A percentile compares a stretch with the other conserved stretches of the same genome.
These are phyloP conservation scores for Bufo bufo DNA, from an alignment of 2,113 vertebrate species.

Conservation along the genomic window DNA sequence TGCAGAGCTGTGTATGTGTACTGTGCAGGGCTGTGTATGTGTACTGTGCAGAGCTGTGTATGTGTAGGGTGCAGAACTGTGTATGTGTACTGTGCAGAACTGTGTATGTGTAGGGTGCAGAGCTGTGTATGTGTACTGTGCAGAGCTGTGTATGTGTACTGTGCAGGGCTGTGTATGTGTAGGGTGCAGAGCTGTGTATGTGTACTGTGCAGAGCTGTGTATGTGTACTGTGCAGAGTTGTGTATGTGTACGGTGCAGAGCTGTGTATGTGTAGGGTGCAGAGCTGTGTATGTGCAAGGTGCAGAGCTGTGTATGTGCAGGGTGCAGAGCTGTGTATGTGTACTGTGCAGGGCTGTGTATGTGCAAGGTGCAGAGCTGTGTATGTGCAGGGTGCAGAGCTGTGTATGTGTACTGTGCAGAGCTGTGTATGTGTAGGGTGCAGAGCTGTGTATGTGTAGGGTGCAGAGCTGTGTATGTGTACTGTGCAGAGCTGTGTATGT, in stretches of 20 bases:
- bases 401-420: not conserved
- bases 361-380: not conserved
- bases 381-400: not conserved
- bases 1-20: too few relatives aligned
- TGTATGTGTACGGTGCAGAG: not conserved
- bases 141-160: too few relatives aligned
- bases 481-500: not conserved
- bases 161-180: not conserved
- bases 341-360: not conserved
- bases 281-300: not conserved
- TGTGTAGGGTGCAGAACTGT: too few relatives aligned
- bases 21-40: too few relatives aligned
- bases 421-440: not conserved
- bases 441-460: not conserved
- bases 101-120: too few relatives aligned
- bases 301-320: not conserved
- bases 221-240: not conserved
- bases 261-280: not conserved
- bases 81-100: too few relatives aligned
- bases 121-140: too few relatives aligned
- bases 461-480: not conserved
- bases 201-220: not conserved
- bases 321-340: not conserved
- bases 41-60: too few relatives aligned
- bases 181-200: not conserved